Evolutionary conservation across 2,888 invertebrate species (phyloP).

Genomic region (Sesamia inferens): DNA sequence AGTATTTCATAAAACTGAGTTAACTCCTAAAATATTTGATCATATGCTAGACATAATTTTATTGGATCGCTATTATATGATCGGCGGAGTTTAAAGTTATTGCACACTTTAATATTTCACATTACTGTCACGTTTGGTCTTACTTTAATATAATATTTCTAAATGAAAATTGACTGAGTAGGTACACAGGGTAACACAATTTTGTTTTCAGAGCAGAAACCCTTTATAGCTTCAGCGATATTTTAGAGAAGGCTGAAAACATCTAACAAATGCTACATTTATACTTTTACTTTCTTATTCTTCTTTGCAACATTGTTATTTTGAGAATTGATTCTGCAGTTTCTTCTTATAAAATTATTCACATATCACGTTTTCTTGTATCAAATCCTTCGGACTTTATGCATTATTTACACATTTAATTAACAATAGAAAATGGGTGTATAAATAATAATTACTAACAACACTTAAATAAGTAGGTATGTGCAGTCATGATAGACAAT

Average conservation of each 20-base stretch:
- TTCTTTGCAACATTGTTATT: background rate
- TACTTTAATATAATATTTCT: background rate
- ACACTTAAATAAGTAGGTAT: background rate
- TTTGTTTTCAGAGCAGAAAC: slow-evolving; percentile 9
- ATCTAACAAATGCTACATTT: background rate
- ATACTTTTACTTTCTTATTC: background rate
- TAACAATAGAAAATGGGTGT: background rate
- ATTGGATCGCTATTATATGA: background rate
- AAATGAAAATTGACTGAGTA: slow-evolving; percentile 3
- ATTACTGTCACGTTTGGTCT: background rate
- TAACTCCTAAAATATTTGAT: slow-evolving; percentile 3
- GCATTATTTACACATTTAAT: background rate
- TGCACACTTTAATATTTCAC: slow-evolving; percentile 7
- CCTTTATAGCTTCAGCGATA: background rate
- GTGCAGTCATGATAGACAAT: slow-evolving; percentile 2
- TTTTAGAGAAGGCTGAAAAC: background rate
- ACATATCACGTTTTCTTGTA: background rate
- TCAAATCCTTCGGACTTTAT: background rate
- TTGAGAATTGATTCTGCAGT: background rate
- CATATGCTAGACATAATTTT: slow-evolving; percentile 5
- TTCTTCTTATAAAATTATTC: background rate
- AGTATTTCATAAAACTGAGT: slow-evolving; percentile 31
- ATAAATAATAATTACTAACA: background rate
- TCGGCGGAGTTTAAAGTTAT: slow-evolving; percentile 17
- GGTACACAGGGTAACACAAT: background rate